Evolutionary conservation across 2,888 invertebrate genomes (phyloP).

Genomic region (Leucophenga montana): DNA sequence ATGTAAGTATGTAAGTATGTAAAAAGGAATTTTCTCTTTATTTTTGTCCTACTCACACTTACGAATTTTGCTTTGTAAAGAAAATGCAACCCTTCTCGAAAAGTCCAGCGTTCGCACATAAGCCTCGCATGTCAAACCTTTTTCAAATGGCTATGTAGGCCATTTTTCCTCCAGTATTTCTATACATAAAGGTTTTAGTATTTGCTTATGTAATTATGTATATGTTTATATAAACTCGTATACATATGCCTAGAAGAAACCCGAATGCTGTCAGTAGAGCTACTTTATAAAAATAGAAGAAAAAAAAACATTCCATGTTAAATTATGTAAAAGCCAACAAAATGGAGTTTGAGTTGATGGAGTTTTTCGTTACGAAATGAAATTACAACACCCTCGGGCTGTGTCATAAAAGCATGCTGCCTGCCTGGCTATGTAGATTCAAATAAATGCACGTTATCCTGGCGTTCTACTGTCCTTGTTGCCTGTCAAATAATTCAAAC

Average conservation of each 20-base stretch:
- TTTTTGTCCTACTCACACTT: conserved; percentile 2
- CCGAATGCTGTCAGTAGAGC: conserved; percentile 23
- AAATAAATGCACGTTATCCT: conserved; percentile 28
- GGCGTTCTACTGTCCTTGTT: conserved; percentile 11
- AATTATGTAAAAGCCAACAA: conserved; percentile 39
- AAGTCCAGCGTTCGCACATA: neutral
- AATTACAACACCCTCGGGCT: conserved; percentile 66
- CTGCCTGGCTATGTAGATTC: conserved; percentile 9
- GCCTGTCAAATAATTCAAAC: conserved; percentile 61
- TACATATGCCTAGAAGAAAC: conserved; percentile 33
- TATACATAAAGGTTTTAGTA: conserved; percentile 9
- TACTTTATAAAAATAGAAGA: neutral
- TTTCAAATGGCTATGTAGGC: conserved; percentile 52
- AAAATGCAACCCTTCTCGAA: neutral
- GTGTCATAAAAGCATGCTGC: conserved; percentile 44
- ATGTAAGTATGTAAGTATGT: too few species aligned
- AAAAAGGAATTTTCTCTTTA: conserved; percentile 5
- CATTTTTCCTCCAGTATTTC: conserved; percentile 36
- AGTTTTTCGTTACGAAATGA: conserved; percentile 53
- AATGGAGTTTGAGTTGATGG: conserved; percentile 61
- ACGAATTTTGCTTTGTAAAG: neutral
- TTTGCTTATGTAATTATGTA: conserved; percentile 41
- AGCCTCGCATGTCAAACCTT: neutral
- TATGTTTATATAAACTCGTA: conserved; percentile 26
- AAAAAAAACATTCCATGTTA: neutral